Evolutionary conservation across 2,888 invertebrate genomes (phyloP).

Genomic region (Caenorhabditis becei): DNA sequence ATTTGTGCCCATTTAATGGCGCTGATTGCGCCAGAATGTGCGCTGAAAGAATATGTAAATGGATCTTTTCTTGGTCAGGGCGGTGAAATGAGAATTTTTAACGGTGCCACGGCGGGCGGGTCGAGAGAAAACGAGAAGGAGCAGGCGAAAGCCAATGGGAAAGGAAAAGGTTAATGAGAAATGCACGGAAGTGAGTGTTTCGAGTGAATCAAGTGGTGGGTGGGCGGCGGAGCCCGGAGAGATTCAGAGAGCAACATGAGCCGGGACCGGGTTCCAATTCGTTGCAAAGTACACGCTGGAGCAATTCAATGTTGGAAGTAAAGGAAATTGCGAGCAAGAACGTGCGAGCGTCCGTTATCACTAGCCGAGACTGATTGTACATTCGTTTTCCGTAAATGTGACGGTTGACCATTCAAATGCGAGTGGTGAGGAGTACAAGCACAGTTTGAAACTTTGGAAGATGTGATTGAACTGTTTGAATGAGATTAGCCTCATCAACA

Average conservation of each 20-base stretch:
- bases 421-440: not conserved
- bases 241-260: conserved; percentile 26
- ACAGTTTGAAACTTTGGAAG: not conserved
- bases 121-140: not conserved
- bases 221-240: not conserved
- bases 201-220: conserved; percentile 17
- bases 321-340: conserved; percentile 20
- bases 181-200: conserved; percentile 10
- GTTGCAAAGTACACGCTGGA: conserved; percentile 30
- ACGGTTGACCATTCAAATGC: not conserved
- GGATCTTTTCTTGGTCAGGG: not conserved
- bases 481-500: too few species aligned
- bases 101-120: not conserved
- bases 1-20: conserved; percentile 62
- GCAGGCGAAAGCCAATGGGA: not conserved
- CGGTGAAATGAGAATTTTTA: too few species aligned
- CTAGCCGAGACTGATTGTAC: not conserved
- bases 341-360: conserved; percentile 35
- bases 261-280: conserved; percentile 16
- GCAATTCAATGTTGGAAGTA: not conserved
- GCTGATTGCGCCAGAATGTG: conserved; percentile 54
- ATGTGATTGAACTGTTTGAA: too few species aligned
- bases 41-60: conserved; percentile 39
- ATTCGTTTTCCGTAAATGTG: conserved; percentile 8
- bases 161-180: conserved; percentile 7